Percentiles rank a stretch among this genome's conserved stretches.
These are phyloP conservation scores for Cololabis saira DNA, from an alignment of 2,113 vertebrate genomes.

Conservation along the genomic window DNA sequence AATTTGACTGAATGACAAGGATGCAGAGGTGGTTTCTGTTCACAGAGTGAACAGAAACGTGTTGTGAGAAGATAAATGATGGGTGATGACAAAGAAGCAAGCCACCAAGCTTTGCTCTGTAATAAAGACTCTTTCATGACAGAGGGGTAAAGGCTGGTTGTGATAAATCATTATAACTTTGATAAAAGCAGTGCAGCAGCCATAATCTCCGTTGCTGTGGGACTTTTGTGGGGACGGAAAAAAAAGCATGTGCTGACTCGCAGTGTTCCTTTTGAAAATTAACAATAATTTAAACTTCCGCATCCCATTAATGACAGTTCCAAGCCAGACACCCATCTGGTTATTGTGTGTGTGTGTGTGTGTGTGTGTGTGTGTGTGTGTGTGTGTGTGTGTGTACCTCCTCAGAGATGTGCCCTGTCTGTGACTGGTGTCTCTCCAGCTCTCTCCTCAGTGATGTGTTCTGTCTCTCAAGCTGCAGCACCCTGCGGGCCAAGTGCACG, in stretches of 20 bases:
- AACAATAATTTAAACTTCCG: slow-evolving; percentile 1
- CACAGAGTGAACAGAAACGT: too few relatives aligned
- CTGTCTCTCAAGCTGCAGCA: slow-evolving; percentile 94
- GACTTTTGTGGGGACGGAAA: slow-evolving; percentile 22
- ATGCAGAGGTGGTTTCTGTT: too few relatives aligned
- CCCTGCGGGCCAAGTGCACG: slow-evolving; percentile 95
- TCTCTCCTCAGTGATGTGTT: slow-evolving; percentile 92
- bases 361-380: too few relatives aligned
- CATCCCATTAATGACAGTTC: neutral
- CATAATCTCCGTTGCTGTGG: slow-evolving; percentile 2
- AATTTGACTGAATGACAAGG: too few relatives aligned
- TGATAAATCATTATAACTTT: slow-evolving; percentile 39
- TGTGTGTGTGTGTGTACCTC: slow-evolving; percentile 83
- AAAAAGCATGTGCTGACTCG: slow-evolving; percentile 38
- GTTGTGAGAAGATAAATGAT: too few relatives aligned
- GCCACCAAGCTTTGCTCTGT: slow-evolving; percentile 2
- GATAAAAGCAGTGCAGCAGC: slow-evolving; percentile 21
- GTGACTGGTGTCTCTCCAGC: slow-evolving; percentile 86
- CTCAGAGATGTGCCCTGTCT: slow-evolving; percentile 85
- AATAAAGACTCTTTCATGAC: slow-evolving; percentile 24
- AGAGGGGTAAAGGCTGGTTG: slow-evolving; percentile 8
- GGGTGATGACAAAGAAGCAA: slow-evolving; percentile 18
- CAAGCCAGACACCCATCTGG: neutral
- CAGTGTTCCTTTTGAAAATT: slow-evolving; percentile 8
- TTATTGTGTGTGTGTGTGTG: too few relatives aligned